phyloP scores from a whole-genome alignment of 2,113 vertebrate genomes.

The Solea senegalensis region DNA sequence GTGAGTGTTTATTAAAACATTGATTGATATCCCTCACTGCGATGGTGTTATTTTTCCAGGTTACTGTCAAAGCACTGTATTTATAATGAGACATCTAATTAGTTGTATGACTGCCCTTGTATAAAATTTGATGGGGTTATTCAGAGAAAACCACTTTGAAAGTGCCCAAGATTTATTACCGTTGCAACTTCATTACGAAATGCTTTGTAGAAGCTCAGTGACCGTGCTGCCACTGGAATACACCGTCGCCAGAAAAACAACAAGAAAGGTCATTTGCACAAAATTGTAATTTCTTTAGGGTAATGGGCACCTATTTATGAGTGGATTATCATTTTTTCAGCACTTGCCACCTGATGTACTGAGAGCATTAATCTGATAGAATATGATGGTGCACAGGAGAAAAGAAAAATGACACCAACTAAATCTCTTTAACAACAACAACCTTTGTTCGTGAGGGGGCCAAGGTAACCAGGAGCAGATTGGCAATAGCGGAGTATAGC shows the following conservation, averaged over 20 bases:
- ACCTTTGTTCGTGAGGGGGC: not conserved
- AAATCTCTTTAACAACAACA: too few species aligned
- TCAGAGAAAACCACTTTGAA: constrained; percentile 1
- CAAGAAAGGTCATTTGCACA: not conserved
- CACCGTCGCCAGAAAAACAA: not conserved
- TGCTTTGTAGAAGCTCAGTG: not conserved
- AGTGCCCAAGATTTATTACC: constrained; percentile 15
- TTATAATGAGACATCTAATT: not conserved
- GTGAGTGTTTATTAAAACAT: constrained; percentile 5
- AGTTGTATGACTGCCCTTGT: not conserved
- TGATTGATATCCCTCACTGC: not conserved
- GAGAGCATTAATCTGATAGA: not conserved
- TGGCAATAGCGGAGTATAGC: too few species aligned
- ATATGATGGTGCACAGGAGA: too few species aligned
- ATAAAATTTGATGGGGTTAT: not conserved
- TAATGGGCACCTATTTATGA: not conserved
- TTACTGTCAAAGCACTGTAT: constrained; percentile 7
- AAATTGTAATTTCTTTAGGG: not conserved
- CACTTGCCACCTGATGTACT: not conserved
- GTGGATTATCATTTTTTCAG: not conserved
- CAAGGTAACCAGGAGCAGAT: not conserved
- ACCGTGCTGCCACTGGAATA: not conserved
- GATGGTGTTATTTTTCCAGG: not conserved
- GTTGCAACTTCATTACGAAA: constrained; percentile 1
- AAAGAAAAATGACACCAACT: too few species aligned